Evolutionary conservation across 1,140 invertebrate genomes (phyloP), one percentile per base, ranked within the genome.

Genomic region (Aphelenchoides avenae): DNA sequence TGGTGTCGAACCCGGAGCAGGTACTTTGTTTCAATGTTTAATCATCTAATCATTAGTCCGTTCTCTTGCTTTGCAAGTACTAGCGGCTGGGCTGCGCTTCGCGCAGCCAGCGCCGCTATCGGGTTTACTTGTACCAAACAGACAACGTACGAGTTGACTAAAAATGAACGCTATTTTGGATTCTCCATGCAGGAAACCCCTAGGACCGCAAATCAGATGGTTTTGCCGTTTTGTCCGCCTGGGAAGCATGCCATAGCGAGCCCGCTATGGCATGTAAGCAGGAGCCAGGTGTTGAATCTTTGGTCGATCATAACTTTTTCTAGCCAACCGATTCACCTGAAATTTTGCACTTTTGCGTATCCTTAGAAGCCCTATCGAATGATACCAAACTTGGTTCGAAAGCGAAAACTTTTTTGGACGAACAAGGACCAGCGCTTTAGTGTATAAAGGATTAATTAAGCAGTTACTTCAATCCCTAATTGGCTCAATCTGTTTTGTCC

Each of bases 1-100:
- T 49, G 61, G 50, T 18, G 46, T 43, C 37, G 30, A 46, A 20
- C 15, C 26, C 13, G 56, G 22, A 15, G 20, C 13, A 37, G 30
- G 18, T 36, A 13, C 34, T 18, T 13, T 13, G 18, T 36, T 36
- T 36, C 13, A 36, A 36, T 13, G 34, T 36, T 36, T 36, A 13
- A 36, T 13, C 18, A 13, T 36, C 18, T 36, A 36, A 36, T 36
- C n/a, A n/a, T n/a, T n/a, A n/a, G n/a, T n/a, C n/a, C n/a, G n/a
- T n/a, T n/a, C n/a, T n/a, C n/a, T n/a, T 13, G 34, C 13, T 36
- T 36, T 13, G 13, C 18, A 36, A n/a, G 18, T 36, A n/a, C 13
- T 13, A 13, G 18, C 34, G 34, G 18, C 18, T 13, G 18, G 34
- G 34, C 13, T 36, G 34, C 18, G 34, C 11, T 18, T 18, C 13